Conservation (phyloP, 1,140 invertebrate species). For the Samia ricini region DNA sequence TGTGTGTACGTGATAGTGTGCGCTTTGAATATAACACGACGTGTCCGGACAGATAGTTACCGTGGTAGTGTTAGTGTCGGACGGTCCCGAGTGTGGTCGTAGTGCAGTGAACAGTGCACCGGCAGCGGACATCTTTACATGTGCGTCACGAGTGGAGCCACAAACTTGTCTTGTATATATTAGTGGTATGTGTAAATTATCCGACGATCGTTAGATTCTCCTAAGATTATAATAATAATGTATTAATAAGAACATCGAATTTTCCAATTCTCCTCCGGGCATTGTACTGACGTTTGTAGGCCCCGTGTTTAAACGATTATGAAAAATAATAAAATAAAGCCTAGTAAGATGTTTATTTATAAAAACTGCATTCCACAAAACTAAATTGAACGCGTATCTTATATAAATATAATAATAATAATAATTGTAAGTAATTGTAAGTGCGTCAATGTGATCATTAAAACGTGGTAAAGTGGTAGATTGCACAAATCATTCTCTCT, state of each 20-base stretch:
- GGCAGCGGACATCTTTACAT: slow-evolving; percentile 32
- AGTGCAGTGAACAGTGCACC: slow-evolving; percentile 27
- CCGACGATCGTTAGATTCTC: slow-evolving; percentile 48
- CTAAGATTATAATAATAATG: slow-evolving; percentile 53
- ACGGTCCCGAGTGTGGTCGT: slow-evolving; percentile 37
- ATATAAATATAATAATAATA: slow-evolving; percentile 45
- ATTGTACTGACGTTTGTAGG: slow-evolving; percentile 69
- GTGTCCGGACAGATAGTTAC: slow-evolving; percentile 63
- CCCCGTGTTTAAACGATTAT: slow-evolving; percentile 35
- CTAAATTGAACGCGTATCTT: slow-evolving; percentile 58
- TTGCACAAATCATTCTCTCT: slow-evolving; percentile 69
- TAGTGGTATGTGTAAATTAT: slow-evolving; percentile 73
- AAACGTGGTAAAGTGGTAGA: slow-evolving; percentile 59
- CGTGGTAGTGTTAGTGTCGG: slow-evolving; percentile 15
- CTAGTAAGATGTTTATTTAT: slow-evolving; percentile 62
- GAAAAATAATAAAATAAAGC: slow-evolving; percentile 19
- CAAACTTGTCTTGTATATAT: slow-evolving; percentile 75
- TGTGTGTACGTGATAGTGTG: slow-evolving; percentile 66
- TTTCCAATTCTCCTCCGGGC: slow-evolving; percentile 53
- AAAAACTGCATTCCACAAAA: slow-evolving; percentile 71
- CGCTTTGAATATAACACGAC: slow-evolving; percentile 68
- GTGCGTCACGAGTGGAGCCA: slow-evolving; percentile 68
- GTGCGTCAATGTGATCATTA: slow-evolving; percentile 73
- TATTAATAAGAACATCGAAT: slow-evolving; percentile 68
- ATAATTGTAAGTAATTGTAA: slow-evolving; percentile 52